Percentiles rank a stretch among this genome's conserved stretches.
Conservation (phyloP, 2,888 invertebrate genomes). For the Erebia ligea region DNA sequence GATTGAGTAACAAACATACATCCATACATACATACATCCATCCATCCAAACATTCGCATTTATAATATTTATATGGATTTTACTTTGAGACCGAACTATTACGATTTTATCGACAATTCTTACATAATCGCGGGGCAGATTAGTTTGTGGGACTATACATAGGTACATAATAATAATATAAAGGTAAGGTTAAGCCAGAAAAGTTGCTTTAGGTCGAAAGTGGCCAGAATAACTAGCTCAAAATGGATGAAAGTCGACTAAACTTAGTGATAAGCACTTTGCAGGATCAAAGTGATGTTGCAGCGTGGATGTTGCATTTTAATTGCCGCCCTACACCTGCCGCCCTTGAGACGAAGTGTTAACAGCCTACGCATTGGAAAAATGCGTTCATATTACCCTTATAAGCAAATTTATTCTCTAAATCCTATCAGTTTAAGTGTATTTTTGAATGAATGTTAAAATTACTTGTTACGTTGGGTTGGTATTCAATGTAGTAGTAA, state of each 20-base stretch:
- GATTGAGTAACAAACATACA: no score
- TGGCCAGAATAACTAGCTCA: conserved; percentile 3
- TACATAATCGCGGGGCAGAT: no score
- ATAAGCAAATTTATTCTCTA: background rate
- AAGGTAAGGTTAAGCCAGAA: no score
- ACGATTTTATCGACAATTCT: no score
- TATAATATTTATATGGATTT: no score
- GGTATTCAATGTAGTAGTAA: background rate
- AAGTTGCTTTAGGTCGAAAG: background rate
- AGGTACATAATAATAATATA: no score
- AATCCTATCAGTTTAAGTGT: background rate
- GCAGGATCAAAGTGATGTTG: conserved; percentile 55
- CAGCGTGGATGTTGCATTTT: conserved; percentile 48
- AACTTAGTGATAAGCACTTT: conserved; percentile 28
- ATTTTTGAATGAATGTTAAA: background rate
- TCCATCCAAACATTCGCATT: no score
- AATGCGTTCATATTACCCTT: background rate
- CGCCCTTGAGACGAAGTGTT: conserved; percentile 33
- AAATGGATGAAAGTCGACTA: conserved; percentile 19
- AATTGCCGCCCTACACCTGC: conserved; percentile 61
- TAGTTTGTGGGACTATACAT: no score
- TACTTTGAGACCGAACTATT: no score
- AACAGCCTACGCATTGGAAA: conserved; percentile 28
- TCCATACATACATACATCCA: no score
- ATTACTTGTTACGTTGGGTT: background rate